Evolutionary conservation across 2,797 vertebrate species (phyloP).

Genomic region (Thunnus albacares): DNA sequence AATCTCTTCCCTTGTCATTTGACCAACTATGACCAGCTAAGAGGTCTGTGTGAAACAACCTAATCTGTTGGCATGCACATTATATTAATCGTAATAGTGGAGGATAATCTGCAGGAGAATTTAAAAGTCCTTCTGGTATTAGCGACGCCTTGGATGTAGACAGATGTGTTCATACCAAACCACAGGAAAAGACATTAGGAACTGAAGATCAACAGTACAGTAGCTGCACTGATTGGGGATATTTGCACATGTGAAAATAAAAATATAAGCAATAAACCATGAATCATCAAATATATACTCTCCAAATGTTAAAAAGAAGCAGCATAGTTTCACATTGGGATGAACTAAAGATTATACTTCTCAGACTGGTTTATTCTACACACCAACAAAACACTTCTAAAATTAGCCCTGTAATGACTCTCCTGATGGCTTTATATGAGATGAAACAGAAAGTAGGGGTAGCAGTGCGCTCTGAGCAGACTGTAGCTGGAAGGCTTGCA

Average conservation of each 20-base stretch:
- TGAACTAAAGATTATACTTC: background rate
- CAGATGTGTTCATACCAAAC: background rate
- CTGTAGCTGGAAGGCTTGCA: constrained; percentile 22
- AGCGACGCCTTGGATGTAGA: background rate
- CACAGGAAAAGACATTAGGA: background rate
- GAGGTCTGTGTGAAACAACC: background rate
- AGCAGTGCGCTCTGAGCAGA: background rate
- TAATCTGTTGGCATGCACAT: background rate
- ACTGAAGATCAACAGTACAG: too few species aligned
- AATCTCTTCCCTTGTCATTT: background rate
- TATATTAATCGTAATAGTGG: background rate
- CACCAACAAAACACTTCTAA: constrained; percentile 34
- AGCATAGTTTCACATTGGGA: too few species aligned
- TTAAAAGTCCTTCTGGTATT: background rate
- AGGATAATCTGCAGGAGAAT: background rate
- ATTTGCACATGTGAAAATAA: background rate
- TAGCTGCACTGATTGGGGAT: background rate
- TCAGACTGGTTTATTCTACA: constrained; percentile 29
- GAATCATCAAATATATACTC: background rate
- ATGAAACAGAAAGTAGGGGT: constrained; percentile 35
- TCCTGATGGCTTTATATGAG: constrained; percentile 36
- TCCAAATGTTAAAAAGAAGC: background rate
- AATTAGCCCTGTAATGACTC: constrained; percentile 37
- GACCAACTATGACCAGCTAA: background rate
- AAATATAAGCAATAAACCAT: background rate